These are phyloP conservation scores for Geotrupes spiniger DNA, from an alignment of 2,888 invertebrate genomes.

Conservation along the genomic window DNA sequence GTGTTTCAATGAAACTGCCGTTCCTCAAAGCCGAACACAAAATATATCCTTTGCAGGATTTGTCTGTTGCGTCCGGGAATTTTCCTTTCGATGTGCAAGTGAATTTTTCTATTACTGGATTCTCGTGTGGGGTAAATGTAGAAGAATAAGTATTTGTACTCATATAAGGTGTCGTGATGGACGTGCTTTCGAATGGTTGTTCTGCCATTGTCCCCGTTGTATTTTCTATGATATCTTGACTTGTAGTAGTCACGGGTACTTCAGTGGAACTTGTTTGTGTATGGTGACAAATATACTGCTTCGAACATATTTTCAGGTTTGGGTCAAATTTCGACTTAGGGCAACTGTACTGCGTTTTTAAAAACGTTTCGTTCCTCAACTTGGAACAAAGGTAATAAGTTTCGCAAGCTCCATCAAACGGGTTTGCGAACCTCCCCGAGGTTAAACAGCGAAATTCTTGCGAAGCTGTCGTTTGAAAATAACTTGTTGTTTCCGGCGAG, in stretches of 20 bases:
- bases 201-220: background rate
- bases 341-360: slow-evolving; percentile 38
- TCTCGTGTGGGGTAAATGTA: slow-evolving; percentile 1
- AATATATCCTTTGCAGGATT: slow-evolving; percentile 21
- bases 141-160: no score
- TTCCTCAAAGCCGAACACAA: slow-evolving; percentile 18
- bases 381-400: slow-evolving; percentile 28
- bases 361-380: slow-evolving; percentile 32
- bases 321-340: slow-evolving; percentile 30
- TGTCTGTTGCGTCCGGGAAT: slow-evolving; percentile 47
- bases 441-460: slow-evolving; percentile 39
- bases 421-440: slow-evolving; percentile 50
- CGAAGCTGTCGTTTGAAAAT: background rate
- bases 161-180: no score
- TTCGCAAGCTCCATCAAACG: slow-evolving; percentile 36
- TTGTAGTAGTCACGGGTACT: slow-evolving; percentile 3
- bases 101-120: slow-evolving; percentile 18
- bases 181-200: background rate
- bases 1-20: slow-evolving; percentile 39
- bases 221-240: background rate
- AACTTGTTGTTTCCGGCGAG: background rate
- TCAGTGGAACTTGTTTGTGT: no score
- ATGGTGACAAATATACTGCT: background rate
- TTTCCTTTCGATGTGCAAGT: slow-evolving; percentile 46
- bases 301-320: slow-evolving; percentile 23